A percentile compares a stretch with the other conserved stretches of the same genome.
Conservation (phyloP, 2,888 invertebrate species). For the Beris chalybata region DNA sequence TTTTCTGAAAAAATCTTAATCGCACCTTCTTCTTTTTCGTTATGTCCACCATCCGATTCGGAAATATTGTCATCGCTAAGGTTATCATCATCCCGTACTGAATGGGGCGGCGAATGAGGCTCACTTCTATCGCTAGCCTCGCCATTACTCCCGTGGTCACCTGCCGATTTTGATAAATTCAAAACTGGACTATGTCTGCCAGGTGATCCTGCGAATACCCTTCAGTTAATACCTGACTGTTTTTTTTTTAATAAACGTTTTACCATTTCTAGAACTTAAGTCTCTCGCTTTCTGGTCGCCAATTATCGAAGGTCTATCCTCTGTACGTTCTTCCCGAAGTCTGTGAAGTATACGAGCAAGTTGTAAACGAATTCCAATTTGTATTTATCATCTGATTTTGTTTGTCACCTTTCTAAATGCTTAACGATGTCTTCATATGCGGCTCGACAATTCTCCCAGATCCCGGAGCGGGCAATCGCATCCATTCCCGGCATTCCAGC, state of each 20-base stretch:
- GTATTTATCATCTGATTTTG: conserved; percentile 5
- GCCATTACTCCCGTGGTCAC: conserved; percentile 68
- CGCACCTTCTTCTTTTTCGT: conserved; percentile 71
- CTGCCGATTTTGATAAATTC: conserved; percentile 87
- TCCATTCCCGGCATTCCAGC: conserved; percentile 82
- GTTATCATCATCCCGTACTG: conserved; percentile 75
- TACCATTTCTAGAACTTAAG: conserved; percentile 85
- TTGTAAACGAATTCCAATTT: background rate
- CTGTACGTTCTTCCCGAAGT: conserved; percentile 85
- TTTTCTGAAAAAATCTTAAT: background rate
- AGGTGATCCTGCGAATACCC: conserved; percentile 63
- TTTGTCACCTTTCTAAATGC: conserved; percentile 82
- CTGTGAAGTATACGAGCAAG: conserved; percentile 54
- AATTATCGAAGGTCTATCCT: conserved; percentile 78
- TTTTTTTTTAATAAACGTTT: conserved; percentile 42
- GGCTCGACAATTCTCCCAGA: conserved; percentile 94
- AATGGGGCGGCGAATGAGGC: conserved; percentile 62
- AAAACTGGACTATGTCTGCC: conserved; percentile 90
- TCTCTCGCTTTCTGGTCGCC: conserved; percentile 83
- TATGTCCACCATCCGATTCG: conserved; percentile 77
- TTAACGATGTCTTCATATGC: conserved; percentile 95
- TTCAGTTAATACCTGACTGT: background rate
- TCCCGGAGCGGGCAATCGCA: conserved; percentile 85
- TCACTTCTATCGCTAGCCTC: conserved; percentile 66
- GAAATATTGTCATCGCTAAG: conserved; percentile 81